A percentile compares a stretch with the other conserved stretches of the same genome.
Conservation (phyloP, 2,797 vertebrate genomes). For the Allobates femoralis region DNA sequence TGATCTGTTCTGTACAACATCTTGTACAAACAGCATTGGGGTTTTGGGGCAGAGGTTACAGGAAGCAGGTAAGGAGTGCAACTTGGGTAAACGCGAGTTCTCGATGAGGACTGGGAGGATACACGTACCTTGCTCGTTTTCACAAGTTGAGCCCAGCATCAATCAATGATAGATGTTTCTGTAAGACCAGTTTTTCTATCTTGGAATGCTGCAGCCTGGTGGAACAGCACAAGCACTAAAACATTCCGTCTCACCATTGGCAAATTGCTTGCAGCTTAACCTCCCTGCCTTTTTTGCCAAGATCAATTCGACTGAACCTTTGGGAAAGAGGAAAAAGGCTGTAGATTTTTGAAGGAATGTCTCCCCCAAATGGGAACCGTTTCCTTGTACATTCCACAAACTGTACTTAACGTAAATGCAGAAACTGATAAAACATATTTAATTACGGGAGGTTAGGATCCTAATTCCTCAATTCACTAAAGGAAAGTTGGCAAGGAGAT, state of each 20-base stretch:
- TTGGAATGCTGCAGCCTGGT: neutral
- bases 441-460: conserved; percentile 86
- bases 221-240: neutral
- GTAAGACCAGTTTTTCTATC: conserved; percentile 52
- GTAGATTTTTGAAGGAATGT: conserved; percentile 75
- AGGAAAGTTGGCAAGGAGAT: conserved; percentile 85
- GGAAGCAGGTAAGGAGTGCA: neutral
- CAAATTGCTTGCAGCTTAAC: conserved; percentile 53
- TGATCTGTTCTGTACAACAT: neutral
- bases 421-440: conserved; percentile 84
- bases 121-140: conserved; percentile 38
- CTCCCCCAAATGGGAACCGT: conserved; percentile 79
- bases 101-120: conserved; percentile 4
- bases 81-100: neutral
- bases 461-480: conserved; percentile 86
- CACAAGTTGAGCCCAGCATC: conserved; percentile 16
- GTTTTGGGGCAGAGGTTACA: neutral
- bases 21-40: neutral
- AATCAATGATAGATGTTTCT: conserved; percentile 43
- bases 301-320: conserved; percentile 38
- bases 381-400: conserved; percentile 81
- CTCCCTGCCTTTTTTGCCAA: conserved; percentile 52
- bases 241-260: conserved; percentile 52
- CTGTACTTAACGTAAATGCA: conserved; percentile 83
- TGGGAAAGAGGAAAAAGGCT: conserved; percentile 62